Base-by-base conservation (phyloP, 2,797 vertebrate genomes). In the Novumbra hubbsi region DNA sequence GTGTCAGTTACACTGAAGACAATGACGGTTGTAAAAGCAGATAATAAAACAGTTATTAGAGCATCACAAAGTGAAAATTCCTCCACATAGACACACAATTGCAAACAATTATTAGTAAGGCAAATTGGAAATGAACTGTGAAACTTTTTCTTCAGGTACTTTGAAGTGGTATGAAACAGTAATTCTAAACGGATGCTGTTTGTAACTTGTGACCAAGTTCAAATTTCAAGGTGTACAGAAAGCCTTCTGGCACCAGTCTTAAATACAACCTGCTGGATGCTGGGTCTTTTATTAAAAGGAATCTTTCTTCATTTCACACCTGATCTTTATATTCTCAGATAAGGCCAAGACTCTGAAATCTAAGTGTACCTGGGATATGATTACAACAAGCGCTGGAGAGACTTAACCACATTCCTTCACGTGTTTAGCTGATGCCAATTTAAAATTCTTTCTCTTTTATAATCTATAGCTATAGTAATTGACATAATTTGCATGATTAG, bases 281-380 rank as follows among this genome's bases (percentile, higher is more conserved):
- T n/a, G 15, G 7, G 28, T 69, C 69, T 72, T 73, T 76, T 80
- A 60, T 74, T 32, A 64, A 45, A 72, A 72, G 21, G 28, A 68
- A 71, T 11, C 2, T 19, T 65, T 19, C 63, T 70, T 70, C 52
- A 57, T 77, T 77, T 77, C 62, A 41, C 52, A 55, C 72, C 62
- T 72, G 68, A 74, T 69, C 63, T 80, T 76, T 73, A 38, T 24
- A 74, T 65, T 28, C 34, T 38, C 38, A 19, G 69, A 74, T 72
- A 74, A 72, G 72, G 49, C 30, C 32, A 60, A 19, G 6, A 15
- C 16, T 64, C 28, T 64, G 0, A 64, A 64, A 64, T 9, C 28
- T 64, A 28, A 6, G 63, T 65, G 5, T 32, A 5, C 27, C 15
- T 65, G 63, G 63, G 63, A 17, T 65, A 32, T 16, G 30, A 65